These are phyloP conservation scores for Forbesichthys papilliferus DNA, from an alignment of 2,113 vertebrate genomes.

Conservation along the genomic window DNA sequence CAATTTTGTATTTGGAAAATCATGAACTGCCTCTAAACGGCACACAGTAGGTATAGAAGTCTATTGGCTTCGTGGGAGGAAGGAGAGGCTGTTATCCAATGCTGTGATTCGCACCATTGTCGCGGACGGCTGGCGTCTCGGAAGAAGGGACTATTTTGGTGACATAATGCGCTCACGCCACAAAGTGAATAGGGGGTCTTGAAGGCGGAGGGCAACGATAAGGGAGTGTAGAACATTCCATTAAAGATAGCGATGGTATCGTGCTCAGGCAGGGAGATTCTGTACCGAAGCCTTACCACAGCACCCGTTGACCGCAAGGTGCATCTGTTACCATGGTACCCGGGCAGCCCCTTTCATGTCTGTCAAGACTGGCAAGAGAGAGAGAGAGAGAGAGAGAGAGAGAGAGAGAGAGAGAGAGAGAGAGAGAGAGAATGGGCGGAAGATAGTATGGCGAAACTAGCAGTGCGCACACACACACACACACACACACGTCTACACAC, in stretches of 20 bases:
- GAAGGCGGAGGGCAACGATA: constrained; percentile 59
- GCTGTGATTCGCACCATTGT: constrained; percentile 41
- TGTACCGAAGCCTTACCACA: constrained; percentile 48
- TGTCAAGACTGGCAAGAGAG: constrained; percentile 58
- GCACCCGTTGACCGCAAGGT: constrained; percentile 65
- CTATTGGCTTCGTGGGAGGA: constrained; percentile 30
- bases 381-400: background rate
- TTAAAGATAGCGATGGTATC: constrained; percentile 67
- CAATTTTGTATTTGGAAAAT: constrained; percentile 22
- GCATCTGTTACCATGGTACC: constrained; percentile 80
- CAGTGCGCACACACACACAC: constrained; percentile 25
- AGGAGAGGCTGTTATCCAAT: constrained; percentile 27
- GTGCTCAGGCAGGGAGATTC: constrained; percentile 57
- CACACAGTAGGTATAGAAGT: constrained; percentile 21
- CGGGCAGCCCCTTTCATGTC: constrained; percentile 71
- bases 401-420: background rate
- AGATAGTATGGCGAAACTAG: constrained; percentile 1
- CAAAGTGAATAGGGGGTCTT: constrained; percentile 54
- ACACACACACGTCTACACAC: background rate
- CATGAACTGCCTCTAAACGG: constrained; percentile 26
- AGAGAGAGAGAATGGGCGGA: background rate
- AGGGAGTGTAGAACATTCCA: constrained; percentile 66
- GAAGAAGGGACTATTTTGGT: constrained; percentile 58
- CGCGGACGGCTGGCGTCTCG: constrained; percentile 57
- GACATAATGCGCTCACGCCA: constrained; percentile 59